Conservation (phyloP, 2,113 vertebrate genomes). For the Lampris megalopsis region DNA sequence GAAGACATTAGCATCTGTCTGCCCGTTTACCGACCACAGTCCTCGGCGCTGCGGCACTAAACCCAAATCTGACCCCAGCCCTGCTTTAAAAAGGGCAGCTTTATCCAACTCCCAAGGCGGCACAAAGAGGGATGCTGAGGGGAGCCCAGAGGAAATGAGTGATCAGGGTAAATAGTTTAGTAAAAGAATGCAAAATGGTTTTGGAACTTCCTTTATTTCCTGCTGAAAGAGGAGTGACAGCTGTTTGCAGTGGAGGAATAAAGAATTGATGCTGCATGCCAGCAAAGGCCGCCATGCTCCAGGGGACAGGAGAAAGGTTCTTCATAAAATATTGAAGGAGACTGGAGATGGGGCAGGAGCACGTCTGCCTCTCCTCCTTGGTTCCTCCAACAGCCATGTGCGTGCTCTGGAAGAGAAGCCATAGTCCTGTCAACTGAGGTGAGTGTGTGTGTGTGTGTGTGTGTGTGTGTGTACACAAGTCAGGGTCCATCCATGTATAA, state of each 20-base stretch:
- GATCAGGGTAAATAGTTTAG: conserved; percentile 55
- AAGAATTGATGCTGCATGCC: conserved; percentile 76
- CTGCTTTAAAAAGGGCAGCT: background rate
- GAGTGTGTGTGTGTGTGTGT: conserved; percentile 50
- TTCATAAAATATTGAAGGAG: conserved; percentile 78
- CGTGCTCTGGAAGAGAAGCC: conserved; percentile 48
- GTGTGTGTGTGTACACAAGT: conserved; percentile 19
- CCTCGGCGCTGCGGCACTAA: conserved; percentile 24
- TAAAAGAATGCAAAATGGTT: conserved; percentile 55
- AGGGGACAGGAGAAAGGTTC: conserved; percentile 72
- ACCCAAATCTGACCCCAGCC: conserved; percentile 18
- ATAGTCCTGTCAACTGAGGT: conserved; percentile 51
- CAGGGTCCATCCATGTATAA: background rate
- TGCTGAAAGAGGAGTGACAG: conserved; percentile 60
- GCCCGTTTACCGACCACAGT: conserved; percentile 8
- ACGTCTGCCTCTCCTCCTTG: conserved; percentile 54
- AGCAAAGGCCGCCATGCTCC: conserved; percentile 53
- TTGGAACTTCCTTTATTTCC: conserved; percentile 61
- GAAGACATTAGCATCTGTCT: background rate
- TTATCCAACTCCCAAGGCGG: conserved; percentile 31
- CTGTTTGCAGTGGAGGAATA: conserved; percentile 69
- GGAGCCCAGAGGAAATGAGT: conserved; percentile 54
- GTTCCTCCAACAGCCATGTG: conserved; percentile 57
- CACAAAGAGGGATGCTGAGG: conserved; percentile 1
- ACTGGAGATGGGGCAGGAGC: conserved; percentile 67